Evolutionary conservation across 2,113 vertebrate genomes (phyloP), one percentile per base, ranked within the genome.

Genomic region (Coracopsis vasa): DNA sequence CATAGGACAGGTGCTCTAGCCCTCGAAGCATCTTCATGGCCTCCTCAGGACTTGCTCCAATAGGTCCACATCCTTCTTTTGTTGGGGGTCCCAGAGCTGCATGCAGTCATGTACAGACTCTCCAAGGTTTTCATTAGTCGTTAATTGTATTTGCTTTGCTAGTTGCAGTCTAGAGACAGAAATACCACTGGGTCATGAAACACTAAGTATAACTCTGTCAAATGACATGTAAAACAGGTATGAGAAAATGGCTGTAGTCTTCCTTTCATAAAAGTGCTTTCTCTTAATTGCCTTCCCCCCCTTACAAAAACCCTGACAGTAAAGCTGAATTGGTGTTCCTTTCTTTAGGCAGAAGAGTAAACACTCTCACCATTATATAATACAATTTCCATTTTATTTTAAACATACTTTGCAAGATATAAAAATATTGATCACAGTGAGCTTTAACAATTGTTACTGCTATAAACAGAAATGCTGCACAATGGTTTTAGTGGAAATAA

Each of bases 381-480:
- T 98, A 99, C 97, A 96, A 97, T 97, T 98, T 98, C 97, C 97
- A 95, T 98, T 99, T 99, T 98, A 98, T 99, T 98, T 99, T 98
- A 98, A 98, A 98, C 98, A 97, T 98, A 98, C 94, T 98, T 98
- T 98, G 98, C 97, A 98, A 98, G 97, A 98, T 99, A 99, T 98
- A 99, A 99, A 99, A 99, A 99, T 99, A 99, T 97, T 98, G 98
- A 99, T 99, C 98, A 99, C 98, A 98, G 98, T 99, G 99, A 99
- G 98, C 98, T 99, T 98, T 98, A 98, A 98, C 98, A 98, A 98
- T 98, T 98, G 98, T 98, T 99, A 98, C 98, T 97, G 97, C 98
- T 98, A 98, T 98, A 98, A 98, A 99, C 98, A 99, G 97, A 97
- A 98, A 98, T 97, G 97, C 98, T 98, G 98, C 98, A 99, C 98